These are phyloP conservation scores for Crepidodera aurea DNA, from an alignment of 2,888 invertebrate genomes.

Conservation along the genomic window DNA sequence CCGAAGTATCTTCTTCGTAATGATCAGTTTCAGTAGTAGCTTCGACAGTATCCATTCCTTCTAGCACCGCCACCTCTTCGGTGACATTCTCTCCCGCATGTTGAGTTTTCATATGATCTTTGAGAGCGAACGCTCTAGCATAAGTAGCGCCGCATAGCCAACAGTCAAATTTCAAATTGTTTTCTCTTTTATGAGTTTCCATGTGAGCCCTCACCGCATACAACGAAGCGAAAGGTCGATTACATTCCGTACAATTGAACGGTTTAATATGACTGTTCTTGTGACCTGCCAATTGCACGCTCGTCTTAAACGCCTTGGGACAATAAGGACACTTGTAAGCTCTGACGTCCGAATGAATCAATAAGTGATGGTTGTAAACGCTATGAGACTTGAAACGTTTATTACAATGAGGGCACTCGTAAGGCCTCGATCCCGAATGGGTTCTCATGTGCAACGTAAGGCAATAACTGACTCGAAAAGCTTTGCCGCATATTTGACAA, in stretches of 20 bases:
- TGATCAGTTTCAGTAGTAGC: background rate
- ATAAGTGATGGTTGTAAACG: constrained; percentile 79
- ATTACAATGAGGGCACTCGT: constrained; percentile 75
- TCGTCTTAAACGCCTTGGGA: constrained; percentile 81
- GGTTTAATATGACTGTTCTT: constrained; percentile 83
- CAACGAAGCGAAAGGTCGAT: constrained; percentile 79
- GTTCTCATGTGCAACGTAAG: constrained; percentile 81
- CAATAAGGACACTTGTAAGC: constrained; percentile 80
- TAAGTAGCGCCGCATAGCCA: constrained; percentile 79
- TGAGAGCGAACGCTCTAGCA: constrained; percentile 76
- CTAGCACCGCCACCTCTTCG: background rate
- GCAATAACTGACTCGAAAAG: constrained; percentile 82
- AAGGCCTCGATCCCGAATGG: constrained; percentile 80
- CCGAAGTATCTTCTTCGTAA: background rate
- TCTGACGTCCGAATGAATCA: constrained; percentile 79
- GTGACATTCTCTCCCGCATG: constrained; percentile 56
- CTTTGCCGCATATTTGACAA: constrained; percentile 82
- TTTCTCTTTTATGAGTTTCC: constrained; percentile 74
- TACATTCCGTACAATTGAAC: constrained; percentile 78
- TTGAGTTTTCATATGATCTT: constrained; percentile 75
- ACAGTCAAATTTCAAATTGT: constrained; percentile 76
- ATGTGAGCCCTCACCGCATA: constrained; percentile 81
- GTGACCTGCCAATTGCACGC: constrained; percentile 80
- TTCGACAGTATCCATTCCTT: background rate
- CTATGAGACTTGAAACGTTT: constrained; percentile 82